phyloP scores from a whole-genome alignment of 2,888 invertebrate species.

The Cancer borealis region DNA sequence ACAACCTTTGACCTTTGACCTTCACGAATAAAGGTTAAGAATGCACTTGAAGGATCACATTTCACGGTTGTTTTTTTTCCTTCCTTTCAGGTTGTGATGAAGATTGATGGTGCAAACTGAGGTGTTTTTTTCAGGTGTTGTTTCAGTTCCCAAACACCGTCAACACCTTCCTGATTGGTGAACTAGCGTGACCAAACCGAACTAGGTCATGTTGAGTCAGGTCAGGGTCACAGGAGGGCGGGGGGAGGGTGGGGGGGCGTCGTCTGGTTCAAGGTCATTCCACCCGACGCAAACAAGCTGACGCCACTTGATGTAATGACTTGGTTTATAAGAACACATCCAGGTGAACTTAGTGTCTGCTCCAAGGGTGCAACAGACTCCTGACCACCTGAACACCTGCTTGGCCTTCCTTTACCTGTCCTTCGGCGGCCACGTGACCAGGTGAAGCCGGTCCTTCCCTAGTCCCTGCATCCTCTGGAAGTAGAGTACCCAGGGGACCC shows the following conservation, averaged over 20 bases:
- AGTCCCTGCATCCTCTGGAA: not conserved
- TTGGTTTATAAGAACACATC: not conserved
- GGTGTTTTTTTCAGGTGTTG: not conserved
- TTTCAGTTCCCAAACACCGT: not conserved
- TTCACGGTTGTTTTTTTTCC: not conserved
- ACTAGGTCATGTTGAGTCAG: slow-evolving; percentile 1
- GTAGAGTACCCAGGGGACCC: not conserved
- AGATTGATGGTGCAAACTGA: not conserved
- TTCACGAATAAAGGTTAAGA: not conserved
- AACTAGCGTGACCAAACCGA: not conserved
- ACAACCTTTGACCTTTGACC: not conserved
- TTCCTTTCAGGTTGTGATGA: not conserved
- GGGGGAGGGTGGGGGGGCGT: not conserved
- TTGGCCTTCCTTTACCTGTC: not conserved
- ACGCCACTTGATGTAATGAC: not conserved
- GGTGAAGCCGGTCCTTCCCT: not conserved
- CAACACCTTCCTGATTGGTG: not conserved
- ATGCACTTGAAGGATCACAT: slow-evolving; percentile 8
- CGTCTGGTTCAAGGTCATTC: not conserved
- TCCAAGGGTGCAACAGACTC: not conserved
- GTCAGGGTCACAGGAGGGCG: not conserved
- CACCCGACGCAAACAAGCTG: not conserved
- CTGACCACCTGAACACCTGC: not conserved
- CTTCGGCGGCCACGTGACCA: not conserved
- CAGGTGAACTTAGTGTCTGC: not conserved